Evolutionary conservation across 2,797 vertebrate genomes (phyloP).

Genomic region (Synaphobranchus kaupii): DNA sequence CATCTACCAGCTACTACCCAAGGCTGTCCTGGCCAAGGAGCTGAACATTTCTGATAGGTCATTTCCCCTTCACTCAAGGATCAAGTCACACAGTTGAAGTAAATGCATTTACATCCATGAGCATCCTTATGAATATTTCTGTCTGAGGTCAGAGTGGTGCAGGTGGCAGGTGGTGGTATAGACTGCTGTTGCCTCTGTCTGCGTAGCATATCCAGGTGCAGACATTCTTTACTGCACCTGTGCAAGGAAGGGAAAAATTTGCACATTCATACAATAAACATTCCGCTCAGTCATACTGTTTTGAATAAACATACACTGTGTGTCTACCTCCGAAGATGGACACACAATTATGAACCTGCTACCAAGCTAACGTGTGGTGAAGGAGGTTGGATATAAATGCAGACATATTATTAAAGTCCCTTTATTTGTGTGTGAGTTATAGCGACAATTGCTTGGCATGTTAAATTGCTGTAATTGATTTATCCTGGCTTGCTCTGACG

Average conservation of each 20-base stretch:
- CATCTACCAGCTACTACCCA: slow-evolving; percentile 29
- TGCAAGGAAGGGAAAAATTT: neutral
- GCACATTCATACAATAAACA: neutral
- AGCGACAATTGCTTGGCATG: slow-evolving; percentile 20
- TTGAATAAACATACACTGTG: neutral
- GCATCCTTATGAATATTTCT: neutral
- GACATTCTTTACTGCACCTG: neutral
- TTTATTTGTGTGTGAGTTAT: slow-evolving; percentile 25
- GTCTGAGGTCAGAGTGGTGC: neutral
- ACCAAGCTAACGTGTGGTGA: neutral
- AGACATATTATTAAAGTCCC: neutral
- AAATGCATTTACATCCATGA: neutral
- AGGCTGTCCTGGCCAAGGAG: neutral
- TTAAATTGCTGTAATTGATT: slow-evolving; percentile 46
- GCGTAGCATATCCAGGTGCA: neutral
- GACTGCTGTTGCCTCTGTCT: neutral
- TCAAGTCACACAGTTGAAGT: neutral
- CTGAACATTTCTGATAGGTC: slow-evolving; percentile 19
- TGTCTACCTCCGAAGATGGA: neutral
- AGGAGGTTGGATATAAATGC: neutral
- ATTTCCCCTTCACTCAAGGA: neutral
- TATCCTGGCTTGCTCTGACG: slow-evolving; percentile 34
- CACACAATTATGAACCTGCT: neutral
- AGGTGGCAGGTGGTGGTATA: neutral
- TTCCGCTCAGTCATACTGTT: neutral